phyloP scores from a whole-genome alignment of 2,888 invertebrate species.

The Cacoxenus indagator region DNA sequence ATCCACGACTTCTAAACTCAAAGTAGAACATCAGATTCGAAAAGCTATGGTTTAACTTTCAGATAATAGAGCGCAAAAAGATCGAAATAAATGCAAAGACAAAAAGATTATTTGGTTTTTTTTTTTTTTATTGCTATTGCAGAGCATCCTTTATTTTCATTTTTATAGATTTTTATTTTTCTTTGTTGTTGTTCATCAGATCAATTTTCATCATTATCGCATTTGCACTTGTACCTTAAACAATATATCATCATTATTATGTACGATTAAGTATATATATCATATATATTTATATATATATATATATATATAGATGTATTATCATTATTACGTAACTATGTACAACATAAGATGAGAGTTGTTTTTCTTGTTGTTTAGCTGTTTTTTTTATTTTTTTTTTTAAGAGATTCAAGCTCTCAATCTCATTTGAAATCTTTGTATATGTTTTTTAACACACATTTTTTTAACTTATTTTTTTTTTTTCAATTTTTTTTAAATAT shows the following conservation, averaged over 20 bases:
- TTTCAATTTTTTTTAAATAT: conserved; percentile 20
- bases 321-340: conserved; percentile 55
- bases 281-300: conserved; percentile 34
- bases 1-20: too few relatives aligned
- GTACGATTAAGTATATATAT: conserved; percentile 49
- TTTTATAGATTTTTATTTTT: conserved; percentile 53
- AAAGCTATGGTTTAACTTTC: too few relatives aligned
- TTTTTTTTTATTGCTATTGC: conserved; percentile 57
- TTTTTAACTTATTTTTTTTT: background rate
- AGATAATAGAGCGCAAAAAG: background rate
- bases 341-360: conserved; percentile 56
- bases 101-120: too few relatives aligned
- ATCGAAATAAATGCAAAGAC: background rate
- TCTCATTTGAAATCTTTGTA: conserved; percentile 18
- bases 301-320: conserved; percentile 43
- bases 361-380: conserved; percentile 44
- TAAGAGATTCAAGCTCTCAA: conserved; percentile 12
- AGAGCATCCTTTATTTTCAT: conserved; percentile 62
- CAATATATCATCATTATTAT: conserved; percentile 46
- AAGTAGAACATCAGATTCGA: too few relatives aligned
- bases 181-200: conserved; percentile 53
- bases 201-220: conserved; percentile 33
- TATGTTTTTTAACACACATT: conserved; percentile 8
- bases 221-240: conserved; percentile 59
- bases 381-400: conserved; percentile 47